Evolutionary conservation across 2,113 vertebrate genomes (phyloP), one percentile per base, ranked within the genome.

Genomic region (Tyrannus savana): DNA sequence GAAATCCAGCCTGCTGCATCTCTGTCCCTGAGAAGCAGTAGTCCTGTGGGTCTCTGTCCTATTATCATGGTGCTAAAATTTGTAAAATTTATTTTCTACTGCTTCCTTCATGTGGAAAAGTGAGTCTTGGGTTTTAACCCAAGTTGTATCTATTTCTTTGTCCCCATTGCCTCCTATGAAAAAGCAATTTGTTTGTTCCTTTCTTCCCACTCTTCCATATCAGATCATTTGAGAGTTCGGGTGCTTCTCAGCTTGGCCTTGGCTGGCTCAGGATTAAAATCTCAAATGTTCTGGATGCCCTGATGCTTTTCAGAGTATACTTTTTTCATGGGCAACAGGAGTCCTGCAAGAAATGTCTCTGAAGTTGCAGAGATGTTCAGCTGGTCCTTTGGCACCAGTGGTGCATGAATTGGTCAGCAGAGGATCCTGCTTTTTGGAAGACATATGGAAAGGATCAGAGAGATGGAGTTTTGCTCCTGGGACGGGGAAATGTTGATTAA

Each of bases 21-120:
- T 77, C 46, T 80, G 35, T 80, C 66, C 12, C 39, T 71, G 35
- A 64, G 37, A 15, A 55, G 37, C 7, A 72, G 47, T n/a, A 35
- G 35, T 63, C 24, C 25, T 77, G 28, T 42, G 28, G 53, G 13
- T 53, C 42, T 79, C 21, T 41, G 37, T 86, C 21, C 17, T 90
- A 9, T 80, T 77, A 49, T 16, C 8, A 5, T 17, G 19, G 14
- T 71, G 15, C 4, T 71, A 42, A 19, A 67, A 23, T 24, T 50
- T 58, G 33, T 77, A 80, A 88, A 91, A 94, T 31, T 42, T 77
- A n/a, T 84, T 87, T 89, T 71, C 42, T 85, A n/a, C 11, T 6
- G 0, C 17, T 88, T 76, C 30, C 18, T 80, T 87, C 35, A 56
- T 55, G 21, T 1, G 1, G 42, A 50, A 85, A 85, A 55, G 17